Evolutionary conservation across 2,113 vertebrate species (phyloP).

Genomic region (Ranitomeya variabilis): DNA sequence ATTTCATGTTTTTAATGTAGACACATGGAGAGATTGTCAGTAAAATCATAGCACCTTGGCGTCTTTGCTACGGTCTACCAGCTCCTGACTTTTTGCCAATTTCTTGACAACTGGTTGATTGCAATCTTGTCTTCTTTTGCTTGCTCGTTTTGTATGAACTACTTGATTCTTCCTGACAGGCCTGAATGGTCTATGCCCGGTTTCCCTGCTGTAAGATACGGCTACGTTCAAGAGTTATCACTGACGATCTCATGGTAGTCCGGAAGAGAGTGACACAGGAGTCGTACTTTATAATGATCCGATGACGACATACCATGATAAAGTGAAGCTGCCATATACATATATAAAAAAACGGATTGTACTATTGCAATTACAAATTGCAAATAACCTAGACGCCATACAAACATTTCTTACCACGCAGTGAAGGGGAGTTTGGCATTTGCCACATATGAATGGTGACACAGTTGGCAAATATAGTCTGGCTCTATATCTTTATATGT

Average conservation of each 20-base stretch:
- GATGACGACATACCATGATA: not conserved
- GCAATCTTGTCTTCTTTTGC: not conserved
- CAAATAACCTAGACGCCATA: no score
- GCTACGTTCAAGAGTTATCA: not conserved
- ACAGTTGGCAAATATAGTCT: no score
- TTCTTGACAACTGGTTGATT: slow-evolving; percentile 9
- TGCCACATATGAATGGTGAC: no score
- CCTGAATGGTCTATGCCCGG: slow-evolving; percentile 6
- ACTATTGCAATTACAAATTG: no score
- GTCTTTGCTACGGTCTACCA: not conserved
- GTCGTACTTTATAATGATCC: not conserved
- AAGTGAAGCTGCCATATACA: not conserved
- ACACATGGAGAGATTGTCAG: not conserved
- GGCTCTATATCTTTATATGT: no score
- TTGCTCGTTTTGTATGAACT: not conserved
- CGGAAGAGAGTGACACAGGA: not conserved
- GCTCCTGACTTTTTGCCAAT: slow-evolving; percentile 9
- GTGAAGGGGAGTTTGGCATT: no score
- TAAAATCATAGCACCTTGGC: not conserved
- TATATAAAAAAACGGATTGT: not conserved
- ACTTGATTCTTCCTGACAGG: slow-evolving; percentile 11
- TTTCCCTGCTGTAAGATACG: slow-evolving; percentile 7
- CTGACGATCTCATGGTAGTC: slow-evolving; percentile 7
- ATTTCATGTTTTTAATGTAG: not conserved
- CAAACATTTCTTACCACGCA: no score